Evolutionary conservation across 2,113 vertebrate species (phyloP).

Genomic region (Prochilodus magdalenae): DNA sequence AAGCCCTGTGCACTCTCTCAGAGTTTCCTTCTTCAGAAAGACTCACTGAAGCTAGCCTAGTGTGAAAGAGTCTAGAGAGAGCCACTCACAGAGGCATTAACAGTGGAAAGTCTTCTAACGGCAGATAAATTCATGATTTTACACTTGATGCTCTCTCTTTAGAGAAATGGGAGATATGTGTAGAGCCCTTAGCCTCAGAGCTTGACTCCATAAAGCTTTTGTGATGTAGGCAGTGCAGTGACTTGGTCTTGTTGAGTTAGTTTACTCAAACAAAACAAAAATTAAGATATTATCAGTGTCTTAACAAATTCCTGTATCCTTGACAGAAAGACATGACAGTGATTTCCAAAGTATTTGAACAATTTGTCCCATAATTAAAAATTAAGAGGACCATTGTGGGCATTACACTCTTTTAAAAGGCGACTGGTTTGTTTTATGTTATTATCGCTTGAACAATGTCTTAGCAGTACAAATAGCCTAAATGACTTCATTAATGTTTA

Average conservation of each 20-base stretch:
- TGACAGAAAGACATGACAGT: too few species aligned
- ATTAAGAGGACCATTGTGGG: too few species aligned
- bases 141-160: slow-evolving; percentile 20
- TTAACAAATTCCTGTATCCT: not conserved
- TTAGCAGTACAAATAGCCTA: too few species aligned
- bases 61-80: slow-evolving; percentile 20
- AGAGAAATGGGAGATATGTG: slow-evolving; percentile 15
- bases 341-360: too few species aligned
- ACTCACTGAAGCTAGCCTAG: slow-evolving; percentile 14
- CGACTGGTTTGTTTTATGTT: too few species aligned
- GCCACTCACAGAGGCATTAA: not conserved
- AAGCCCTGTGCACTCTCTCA: not conserved
- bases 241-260: slow-evolving; percentile 7
- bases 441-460: too few species aligned
- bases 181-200: not conserved
- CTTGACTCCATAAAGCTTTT: not conserved
- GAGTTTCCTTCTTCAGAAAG: slow-evolving; percentile 4
- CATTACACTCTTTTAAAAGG: too few species aligned
- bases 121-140: not conserved
- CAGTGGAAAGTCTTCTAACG: slow-evolving; percentile 4
- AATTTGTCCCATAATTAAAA: too few species aligned
- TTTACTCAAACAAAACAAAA: slow-evolving; percentile 1
- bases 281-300: not conserved
- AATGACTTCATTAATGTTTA: too few species aligned
- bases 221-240: slow-evolving; percentile 1